Conservation (phyloP, 2,113 vertebrate species). For the Orthonyx spaldingii region DNA sequence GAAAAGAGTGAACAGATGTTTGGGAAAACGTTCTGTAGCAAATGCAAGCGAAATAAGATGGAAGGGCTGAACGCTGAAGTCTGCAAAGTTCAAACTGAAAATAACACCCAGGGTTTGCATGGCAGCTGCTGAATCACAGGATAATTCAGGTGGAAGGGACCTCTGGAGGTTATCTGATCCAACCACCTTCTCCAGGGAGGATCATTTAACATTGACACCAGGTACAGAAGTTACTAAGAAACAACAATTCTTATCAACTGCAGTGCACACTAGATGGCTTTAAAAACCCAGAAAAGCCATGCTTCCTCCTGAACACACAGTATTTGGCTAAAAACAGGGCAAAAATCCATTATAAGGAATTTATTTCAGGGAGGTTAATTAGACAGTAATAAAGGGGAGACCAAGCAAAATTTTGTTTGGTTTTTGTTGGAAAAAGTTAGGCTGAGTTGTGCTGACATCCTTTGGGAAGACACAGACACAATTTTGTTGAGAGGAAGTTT, state of each 20-base stretch:
- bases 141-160: not conserved
- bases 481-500: not conserved
- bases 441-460: not conserved
- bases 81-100: conserved; percentile 27
- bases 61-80: not conserved
- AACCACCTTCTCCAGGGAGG: not conserved
- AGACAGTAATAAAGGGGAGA: not conserved
- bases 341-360: not conserved
- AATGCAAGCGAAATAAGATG: not conserved
- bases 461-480: not conserved
- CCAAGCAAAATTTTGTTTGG: not conserved
- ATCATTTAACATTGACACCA: not conserved
- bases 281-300: not conserved
- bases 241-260: not conserved
- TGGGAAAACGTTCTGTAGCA: not conserved
- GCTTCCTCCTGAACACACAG: not conserved
- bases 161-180: not conserved
- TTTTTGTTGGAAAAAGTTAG: not conserved
- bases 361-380: not conserved
- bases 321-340: not conserved
- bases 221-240: not conserved
- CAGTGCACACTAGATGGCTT: not conserved
- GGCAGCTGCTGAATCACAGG: not conserved
- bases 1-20: conserved; percentile 35
- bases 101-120: not conserved